Conservation (phyloP, 2,113 vertebrate species). For the Orycteropus afer region DNA sequence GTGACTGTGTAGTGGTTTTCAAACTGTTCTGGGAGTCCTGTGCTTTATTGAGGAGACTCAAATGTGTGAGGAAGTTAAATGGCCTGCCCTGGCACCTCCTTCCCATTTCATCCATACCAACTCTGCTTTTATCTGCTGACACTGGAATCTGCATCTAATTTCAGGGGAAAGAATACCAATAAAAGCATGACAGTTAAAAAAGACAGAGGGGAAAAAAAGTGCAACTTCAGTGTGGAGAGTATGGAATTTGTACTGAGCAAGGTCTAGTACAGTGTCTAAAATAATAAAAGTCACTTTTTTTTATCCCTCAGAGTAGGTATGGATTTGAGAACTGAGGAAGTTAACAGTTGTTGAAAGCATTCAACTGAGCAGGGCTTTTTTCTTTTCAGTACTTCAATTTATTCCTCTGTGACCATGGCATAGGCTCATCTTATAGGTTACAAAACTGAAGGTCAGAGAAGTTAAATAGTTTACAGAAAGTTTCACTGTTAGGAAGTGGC, state of each 20-base stretch:
- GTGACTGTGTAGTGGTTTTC: neutral
- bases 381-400: neutral
- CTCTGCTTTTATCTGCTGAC: neutral
- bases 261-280: neutral
- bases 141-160: neutral
- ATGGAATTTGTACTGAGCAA: neutral
- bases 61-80: neutral
- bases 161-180: neutral
- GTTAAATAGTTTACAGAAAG: neutral
- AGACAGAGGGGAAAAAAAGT: neutral
- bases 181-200: neutral
- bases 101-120: neutral
- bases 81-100: neutral
- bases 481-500: neutral
- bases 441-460: neutral
- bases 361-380: neutral
- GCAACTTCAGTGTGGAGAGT: neutral
- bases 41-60: neutral
- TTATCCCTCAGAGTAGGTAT: neutral
- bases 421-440: neutral
- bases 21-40: rapidly evolving
- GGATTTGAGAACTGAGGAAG: neutral
- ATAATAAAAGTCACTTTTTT: neutral
- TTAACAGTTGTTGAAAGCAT: neutral
- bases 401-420: neutral